Evolutionary conservation across 1,140 invertebrate genomes (phyloP), one percentile per base, ranked within the genome.

Genomic region (Procambarus clarkii): DNA sequence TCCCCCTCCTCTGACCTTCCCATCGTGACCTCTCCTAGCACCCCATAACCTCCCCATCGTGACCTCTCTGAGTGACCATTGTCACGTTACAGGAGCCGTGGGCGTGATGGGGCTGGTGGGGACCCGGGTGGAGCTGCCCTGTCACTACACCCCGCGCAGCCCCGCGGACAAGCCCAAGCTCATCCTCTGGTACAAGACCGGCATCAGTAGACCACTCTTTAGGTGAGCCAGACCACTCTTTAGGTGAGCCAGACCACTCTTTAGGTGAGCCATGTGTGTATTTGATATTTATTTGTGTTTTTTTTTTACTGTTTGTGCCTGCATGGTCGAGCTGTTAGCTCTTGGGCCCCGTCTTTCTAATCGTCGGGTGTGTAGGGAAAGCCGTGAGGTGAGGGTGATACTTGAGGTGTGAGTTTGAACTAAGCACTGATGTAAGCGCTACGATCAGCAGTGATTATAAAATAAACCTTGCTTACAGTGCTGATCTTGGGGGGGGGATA

Each of bases 151-250:
- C 3, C 81, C 81, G 2, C 58, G 58, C 11, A 83, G n/a, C 1
- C 50, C 81, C 1, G 58, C 58, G 8, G 81, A 83, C 60, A 64
- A 69, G 50, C 54, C 81, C 58, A 83, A 83, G 58, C 21, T 83
- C n/a, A 83, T 83, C 7, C 81, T 83, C 24, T 83, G 81, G 81
- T 83, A 83, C 60, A 83, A 83, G 34, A 44, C 34, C 58, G 81
- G 58, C 34, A 2, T 69, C 13, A 83, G 81, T 3, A 45, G 58
- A 24, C 81, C 81, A 15, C 34, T 83, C 24, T 50, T 83, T 58
- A 83, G 81, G 81, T 83, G 50, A 82, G 80, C 7, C 8, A 74
- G 58, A 24, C 81, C 81, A 15, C 34, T 83, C 24, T 50, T 83
- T 58, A 83, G 81, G 81, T 83, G 50, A 82, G 80, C 7, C 8